phyloP scores from a whole-genome alignment of 2,797 vertebrate genomes.

The Acanthornis magna region DNA sequence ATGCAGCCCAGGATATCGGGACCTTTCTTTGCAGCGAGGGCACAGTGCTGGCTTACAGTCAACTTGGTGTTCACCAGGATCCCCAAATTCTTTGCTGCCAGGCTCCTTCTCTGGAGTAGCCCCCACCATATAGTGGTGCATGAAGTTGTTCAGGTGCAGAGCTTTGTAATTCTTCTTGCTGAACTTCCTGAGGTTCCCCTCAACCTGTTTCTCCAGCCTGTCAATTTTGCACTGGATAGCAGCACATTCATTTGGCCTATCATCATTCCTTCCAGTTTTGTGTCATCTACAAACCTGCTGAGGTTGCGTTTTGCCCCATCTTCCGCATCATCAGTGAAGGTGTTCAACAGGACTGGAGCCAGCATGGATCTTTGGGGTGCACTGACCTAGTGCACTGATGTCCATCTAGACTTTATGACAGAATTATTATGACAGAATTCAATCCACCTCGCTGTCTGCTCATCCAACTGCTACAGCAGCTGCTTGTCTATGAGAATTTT shows the following conservation, averaged over 20 bases:
- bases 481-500: not conserved
- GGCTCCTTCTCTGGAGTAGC: not conserved
- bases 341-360: not conserved
- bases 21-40: not conserved
- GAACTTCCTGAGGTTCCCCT: not conserved
- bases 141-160: not conserved
- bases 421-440: not conserved
- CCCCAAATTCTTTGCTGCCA: not conserved
- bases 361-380: not conserved
- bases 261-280: not conserved
- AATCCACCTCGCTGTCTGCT: not conserved
- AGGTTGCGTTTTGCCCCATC: not conserved
- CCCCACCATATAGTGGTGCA: not conserved
- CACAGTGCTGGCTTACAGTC: not conserved
- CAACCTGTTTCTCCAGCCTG: not conserved
- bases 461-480: not conserved
- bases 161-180: not conserved
- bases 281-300: not conserved
- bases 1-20: fast-evolving
- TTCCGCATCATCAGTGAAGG: not conserved
- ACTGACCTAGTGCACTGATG: not conserved
- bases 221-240: not conserved
- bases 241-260: not conserved
- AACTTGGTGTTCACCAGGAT: not conserved
- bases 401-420: not conserved